A percentile compares a stretch with the other conserved stretches of the same genome.
Conservation (phyloP, 2,888 invertebrate species). For the Trichopoda pennipes region DNA sequence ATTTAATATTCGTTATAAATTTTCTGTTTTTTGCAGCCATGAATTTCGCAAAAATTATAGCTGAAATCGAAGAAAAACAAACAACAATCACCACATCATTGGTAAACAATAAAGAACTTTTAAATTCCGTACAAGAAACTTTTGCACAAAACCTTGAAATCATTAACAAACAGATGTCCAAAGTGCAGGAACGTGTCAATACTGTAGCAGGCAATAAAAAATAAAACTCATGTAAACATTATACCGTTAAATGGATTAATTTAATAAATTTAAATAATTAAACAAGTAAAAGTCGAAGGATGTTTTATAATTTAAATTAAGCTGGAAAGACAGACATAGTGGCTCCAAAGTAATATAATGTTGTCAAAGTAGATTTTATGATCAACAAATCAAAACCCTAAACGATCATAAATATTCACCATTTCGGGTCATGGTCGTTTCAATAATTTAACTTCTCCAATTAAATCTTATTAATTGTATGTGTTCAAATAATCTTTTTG, state of each 20-base stretch:
- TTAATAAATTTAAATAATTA: background rate
- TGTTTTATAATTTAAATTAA: background rate
- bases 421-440: no score
- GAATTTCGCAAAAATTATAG: conserved; percentile 91
- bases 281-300: background rate
- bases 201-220: conserved; percentile 79
- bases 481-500: no score
- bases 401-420: no score
- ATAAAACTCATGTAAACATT: background rate
- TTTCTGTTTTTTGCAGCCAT: conserved; percentile 84
- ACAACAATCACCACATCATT: conserved; percentile 86
- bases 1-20: background rate
- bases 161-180: conserved; percentile 88
- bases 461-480: no score
- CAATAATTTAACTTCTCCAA: no score
- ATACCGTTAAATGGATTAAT: background rate
- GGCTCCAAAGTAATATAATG: no score
- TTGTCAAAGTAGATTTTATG: no score
- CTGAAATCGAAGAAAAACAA: conserved; percentile 90
- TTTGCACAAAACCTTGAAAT: conserved; percentile 90
- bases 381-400: no score
- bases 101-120: conserved; percentile 88
- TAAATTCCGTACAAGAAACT: conserved; percentile 90
- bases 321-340: no score
- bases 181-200: conserved; percentile 87